phyloP scores from a whole-genome alignment of 1,140 invertebrate genomes.

The Akabosia matsudoensis region DNA sequence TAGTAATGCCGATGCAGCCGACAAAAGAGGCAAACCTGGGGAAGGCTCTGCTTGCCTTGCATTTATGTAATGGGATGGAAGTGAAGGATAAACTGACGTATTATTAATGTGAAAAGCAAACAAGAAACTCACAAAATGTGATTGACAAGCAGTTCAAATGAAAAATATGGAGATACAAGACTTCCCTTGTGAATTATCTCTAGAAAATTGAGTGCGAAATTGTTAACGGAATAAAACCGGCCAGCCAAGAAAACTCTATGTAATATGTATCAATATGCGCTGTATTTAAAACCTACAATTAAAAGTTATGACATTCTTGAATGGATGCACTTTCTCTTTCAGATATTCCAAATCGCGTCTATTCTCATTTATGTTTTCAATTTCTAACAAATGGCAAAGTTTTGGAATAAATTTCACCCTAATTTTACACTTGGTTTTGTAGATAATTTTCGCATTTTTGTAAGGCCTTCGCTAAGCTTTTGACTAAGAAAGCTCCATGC shows the following conservation, averaged over 20 bases:
- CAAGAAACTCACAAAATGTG: slow-evolving; percentile 2
- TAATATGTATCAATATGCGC: no score
- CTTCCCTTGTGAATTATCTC: neutral
- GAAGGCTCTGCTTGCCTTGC: neutral
- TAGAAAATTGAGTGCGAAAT: slow-evolving; percentile 13
- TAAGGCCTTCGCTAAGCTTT: no score
- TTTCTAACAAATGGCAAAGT: no score
- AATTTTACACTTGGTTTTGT: no score
- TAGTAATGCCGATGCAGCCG: neutral
- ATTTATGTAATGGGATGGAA: neutral
- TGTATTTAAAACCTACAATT: no score
- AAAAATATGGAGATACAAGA: neutral
- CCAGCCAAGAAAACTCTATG: no score
- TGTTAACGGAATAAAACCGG: neutral
- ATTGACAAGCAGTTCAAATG: slow-evolving; percentile 4
- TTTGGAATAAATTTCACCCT: no score
- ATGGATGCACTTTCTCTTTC: no score
- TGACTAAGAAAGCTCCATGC: neutral
- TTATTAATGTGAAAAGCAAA: neutral
- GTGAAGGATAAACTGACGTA: slow-evolving; percentile 7
- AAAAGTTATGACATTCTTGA: no score
- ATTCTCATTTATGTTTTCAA: no score
- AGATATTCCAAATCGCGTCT: no score
- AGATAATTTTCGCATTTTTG: no score
- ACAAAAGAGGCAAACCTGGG: neutral